Evolutionary conservation across 2,797 vertebrate genomes (phyloP).

Genomic region (Trachurus trachurus): DNA sequence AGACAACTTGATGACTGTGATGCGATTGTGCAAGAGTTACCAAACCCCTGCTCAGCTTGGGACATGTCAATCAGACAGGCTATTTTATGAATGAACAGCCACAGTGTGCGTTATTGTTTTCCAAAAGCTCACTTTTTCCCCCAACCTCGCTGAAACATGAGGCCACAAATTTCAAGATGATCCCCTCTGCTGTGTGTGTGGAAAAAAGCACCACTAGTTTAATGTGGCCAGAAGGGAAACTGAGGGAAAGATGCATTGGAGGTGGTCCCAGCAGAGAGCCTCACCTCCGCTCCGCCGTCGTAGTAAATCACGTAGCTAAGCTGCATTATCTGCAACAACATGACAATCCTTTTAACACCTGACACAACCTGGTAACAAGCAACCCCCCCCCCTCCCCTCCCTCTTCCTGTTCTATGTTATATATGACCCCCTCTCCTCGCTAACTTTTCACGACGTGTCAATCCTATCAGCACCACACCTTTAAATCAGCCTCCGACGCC

Average conservation of each 20-base stretch:
- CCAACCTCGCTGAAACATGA: neutral
- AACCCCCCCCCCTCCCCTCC: conserved; percentile 18
- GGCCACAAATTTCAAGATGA: neutral
- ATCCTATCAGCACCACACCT: conserved; percentile 44
- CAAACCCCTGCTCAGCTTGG: neutral
- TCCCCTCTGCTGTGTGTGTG: neutral
- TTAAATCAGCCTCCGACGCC: conserved; percentile 63
- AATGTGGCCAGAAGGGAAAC: neutral
- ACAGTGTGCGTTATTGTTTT: neutral
- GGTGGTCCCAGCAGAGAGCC: conserved; percentile 30
- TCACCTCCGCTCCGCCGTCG: conserved; percentile 23
- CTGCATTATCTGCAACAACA: conserved; percentile 72
- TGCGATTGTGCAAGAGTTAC: neutral
- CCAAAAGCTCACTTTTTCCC: neutral
- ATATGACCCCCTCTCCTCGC: conserved; percentile 55
- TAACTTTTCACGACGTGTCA: conserved; percentile 72
- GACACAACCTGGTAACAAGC: conserved; percentile 63
- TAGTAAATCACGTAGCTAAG: conserved; percentile 66
- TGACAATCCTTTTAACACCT: conserved; percentile 79
- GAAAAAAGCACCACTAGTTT: neutral
- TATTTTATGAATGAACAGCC: neutral
- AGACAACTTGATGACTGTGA: neutral
- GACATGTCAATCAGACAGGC: neutral
- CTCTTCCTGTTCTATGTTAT: conserved; percentile 44
- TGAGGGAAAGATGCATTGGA: neutral